Evolutionary conservation across 2,888 invertebrate species (phyloP), one percentile per base, ranked within the genome.

Genomic region (Steinernema carpocapsae): DNA sequence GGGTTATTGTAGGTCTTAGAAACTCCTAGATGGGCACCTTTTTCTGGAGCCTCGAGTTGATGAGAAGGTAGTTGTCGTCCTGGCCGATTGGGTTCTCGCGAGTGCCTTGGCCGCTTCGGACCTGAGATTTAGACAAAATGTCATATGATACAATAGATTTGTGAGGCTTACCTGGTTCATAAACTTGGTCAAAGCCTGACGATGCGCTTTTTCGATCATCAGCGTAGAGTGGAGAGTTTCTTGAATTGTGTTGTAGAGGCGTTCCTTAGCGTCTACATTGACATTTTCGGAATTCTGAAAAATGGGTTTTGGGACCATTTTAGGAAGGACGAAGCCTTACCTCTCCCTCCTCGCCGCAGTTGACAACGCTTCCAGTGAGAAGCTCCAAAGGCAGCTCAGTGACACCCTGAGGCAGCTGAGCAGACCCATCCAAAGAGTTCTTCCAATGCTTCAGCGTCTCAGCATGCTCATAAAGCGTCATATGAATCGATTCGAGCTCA

Each of bases 381-480:
- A 64, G 64, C 17, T 64, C 64, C 32, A 64, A 12, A 26, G 79
- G 79, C n/a, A 79, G 52, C 3, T 77, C 75, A 3, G 72, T 32
- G 26, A 75, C 52, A 52, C 75, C 75, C 22, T 71, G 46, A 26
- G 76, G 74, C 32, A 73, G 43, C 12, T 70, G 51, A 1, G 29
- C 48, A 1, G 51, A 43, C 0, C 71, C 73, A 14, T 78, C 79
- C n/a, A 84, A 76, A 22, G 74, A 70, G 45, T 74, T 78, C 70
- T 79, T 80, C 85, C 85, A 85, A 37, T 80, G 76, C 19, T 73
- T 71, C 56, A 86, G 77, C 0, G 82, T 83, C 70, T 85, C 83
- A 3, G 79, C 75, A 46, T 86, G 79, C 73, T 78, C 77, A n/a
- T 72, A 70, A 4, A 83, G 74, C 17, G 77, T 51, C 19, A 72